Evolutionary conservation across 2,113 vertebrate species (phyloP), one percentile per base, ranked within the genome.

Genomic region (Pyxicephalus adspersus): DNA sequence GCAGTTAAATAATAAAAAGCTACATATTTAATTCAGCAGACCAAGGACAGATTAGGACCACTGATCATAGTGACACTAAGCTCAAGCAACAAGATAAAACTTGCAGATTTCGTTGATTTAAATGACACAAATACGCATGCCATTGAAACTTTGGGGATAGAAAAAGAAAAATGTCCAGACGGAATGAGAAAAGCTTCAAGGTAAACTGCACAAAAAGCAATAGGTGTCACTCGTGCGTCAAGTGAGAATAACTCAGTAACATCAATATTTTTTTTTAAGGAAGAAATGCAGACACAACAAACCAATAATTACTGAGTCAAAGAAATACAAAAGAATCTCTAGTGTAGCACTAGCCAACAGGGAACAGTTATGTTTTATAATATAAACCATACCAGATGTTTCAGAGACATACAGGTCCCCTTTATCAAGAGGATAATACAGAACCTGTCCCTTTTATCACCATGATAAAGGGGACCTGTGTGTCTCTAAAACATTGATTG

Each of bases 1-100:
- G 65, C 45, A 68, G 64, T 70, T 70, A 68, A 60, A 80, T 80
- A 80, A 80, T 80, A 80, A 80, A 68, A 60, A 28, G 65, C 25
- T 50, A 80, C 77, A 80, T 60, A 80, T 70, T 80, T 80, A 80
- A 80, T 80, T 80, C 65, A 70, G 61, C 55, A 80, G 77, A 68
- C 52, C 77, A 80, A 70, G 77, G 77, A 80, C 65, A 70, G 54
- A 70, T 68, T 80, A 45, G 29, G 23, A 61, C 57, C 77, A 68
- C 60, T 58, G 65, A 80, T 80, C 77, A 80, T 70, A 28, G 54
- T 70, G 54, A 80, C 64, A 80, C 28, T 23, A 65, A 77, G 66
- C 50, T 66, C 63, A 65, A 77, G 65, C 76, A 65, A 77, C 63
- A 64, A 55, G 54, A 70, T 70, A 31, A 70, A 70, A 80, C 22